Evolutionary conservation across 2,888 invertebrate species (phyloP).

Genomic region (Euzophera pinguis): DNA sequence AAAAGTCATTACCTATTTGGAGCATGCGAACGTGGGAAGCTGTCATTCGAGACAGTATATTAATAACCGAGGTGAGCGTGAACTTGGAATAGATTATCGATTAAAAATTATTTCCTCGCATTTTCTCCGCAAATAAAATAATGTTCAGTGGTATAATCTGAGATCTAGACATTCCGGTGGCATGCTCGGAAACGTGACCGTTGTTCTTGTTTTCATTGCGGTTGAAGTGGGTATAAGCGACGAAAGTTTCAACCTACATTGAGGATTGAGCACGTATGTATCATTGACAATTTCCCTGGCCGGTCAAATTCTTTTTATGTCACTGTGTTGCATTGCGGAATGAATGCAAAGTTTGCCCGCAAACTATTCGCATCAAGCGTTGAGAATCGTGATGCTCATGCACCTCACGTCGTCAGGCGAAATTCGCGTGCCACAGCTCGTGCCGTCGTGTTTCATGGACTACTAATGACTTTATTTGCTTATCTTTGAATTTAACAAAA

Average conservation of each 20-base stretch:
- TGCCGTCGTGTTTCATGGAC: conserved; percentile 41
- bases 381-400: conserved; percentile 32
- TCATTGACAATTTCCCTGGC: conserved; percentile 64
- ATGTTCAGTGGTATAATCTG: conserved; percentile 39
- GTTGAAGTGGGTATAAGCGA: conserved; percentile 57
- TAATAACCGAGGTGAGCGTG: conserved; percentile 43
- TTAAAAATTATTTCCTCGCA: conserved; percentile 40
- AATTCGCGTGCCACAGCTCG: conserved; percentile 53
- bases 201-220: conserved; percentile 66
- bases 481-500: conserved; percentile 4
- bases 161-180: conserved; percentile 36
- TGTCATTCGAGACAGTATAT: conserved; percentile 47
- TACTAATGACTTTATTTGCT: conserved; percentile 17
- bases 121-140: conserved; percentile 44
- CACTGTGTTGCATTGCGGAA: conserved; percentile 61
- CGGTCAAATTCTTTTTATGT: conserved; percentile 60
- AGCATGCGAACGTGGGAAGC: conserved; percentile 68
- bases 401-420: conserved; percentile 49
- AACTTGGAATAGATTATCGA: conserved; percentile 47
- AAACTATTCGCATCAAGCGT: conserved; percentile 28
- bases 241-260: conserved; percentile 72
- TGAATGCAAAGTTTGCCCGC: conserved; percentile 65
- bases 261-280: conserved; percentile 56
- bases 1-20: conserved; percentile 54
- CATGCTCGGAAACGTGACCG: conserved; percentile 63